These are phyloP conservation scores for Galeruca laticollis DNA, from an alignment of 2,888 invertebrate species.

Conservation along the genomic window DNA sequence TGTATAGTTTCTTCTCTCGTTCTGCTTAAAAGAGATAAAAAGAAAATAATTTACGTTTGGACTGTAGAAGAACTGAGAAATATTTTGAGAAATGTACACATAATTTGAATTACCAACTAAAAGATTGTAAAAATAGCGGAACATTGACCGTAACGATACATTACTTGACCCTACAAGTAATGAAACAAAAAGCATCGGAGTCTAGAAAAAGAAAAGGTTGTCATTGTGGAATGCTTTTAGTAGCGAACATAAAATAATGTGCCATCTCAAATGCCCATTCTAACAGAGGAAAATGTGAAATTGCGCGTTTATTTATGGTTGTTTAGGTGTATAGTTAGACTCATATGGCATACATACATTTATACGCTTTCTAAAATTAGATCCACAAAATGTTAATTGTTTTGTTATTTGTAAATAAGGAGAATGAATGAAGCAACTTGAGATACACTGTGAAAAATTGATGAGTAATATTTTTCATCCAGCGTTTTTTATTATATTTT, in stretches of 20 bases:
- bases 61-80: too few species aligned
- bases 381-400: conserved; percentile 29
- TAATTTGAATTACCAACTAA: conserved; percentile 2
- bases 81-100: background rate
- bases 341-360: conserved; percentile 35
- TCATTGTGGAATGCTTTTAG: conserved; percentile 40
- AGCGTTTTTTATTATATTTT: too few species aligned
- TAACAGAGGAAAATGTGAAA: conserved; percentile 38
- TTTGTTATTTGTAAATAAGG: conserved; percentile 26
- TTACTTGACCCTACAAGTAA: conserved; percentile 1
- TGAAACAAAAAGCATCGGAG: conserved; percentile 33
- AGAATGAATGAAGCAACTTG: background rate
- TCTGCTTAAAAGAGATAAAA: too few species aligned
- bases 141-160: conserved; percentile 18
- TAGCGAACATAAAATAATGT: conserved; percentile 37
- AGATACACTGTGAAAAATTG: background rate
- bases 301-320: conserved; percentile 40
- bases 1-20: too few species aligned
- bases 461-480: background rate
- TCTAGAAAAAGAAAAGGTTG: conserved; percentile 37
- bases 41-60: too few species aligned
- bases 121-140: conserved; percentile 27
- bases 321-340: conserved; percentile 39
- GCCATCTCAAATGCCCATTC: conserved; percentile 36
- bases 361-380: conserved; percentile 34